Conservation (phyloP, 1,140 invertebrate species). For the Apocrypta bakeri region DNA sequence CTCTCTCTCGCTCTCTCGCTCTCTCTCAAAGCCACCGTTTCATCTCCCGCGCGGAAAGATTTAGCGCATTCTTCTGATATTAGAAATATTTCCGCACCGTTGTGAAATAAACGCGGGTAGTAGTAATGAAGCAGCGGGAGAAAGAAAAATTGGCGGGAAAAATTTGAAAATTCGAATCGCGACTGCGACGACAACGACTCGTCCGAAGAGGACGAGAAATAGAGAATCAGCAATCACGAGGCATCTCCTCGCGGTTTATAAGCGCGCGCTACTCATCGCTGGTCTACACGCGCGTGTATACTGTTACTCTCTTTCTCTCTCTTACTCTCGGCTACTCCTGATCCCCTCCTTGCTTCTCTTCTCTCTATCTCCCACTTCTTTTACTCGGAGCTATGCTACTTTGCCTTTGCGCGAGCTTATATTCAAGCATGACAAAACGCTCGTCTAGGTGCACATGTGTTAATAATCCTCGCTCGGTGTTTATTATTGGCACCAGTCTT, state of each 20-base stretch:
- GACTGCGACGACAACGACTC: no score
- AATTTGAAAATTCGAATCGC: neutral
- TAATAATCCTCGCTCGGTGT: neutral
- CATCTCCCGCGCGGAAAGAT: no score
- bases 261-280: neutral
- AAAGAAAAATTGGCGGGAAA: no score
- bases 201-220: neutral
- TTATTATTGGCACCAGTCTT: neutral
- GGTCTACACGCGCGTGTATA: neutral
- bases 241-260: slow-evolving; percentile 1
- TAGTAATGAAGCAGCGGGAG: no score
- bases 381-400: neutral
- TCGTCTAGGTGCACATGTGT: no score
- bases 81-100: no score
- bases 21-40: no score
- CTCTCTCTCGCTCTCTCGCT: no score
- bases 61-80: no score
- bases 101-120: no score
- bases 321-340: neutral
- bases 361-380: neutral
- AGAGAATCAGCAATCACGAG: neutral
- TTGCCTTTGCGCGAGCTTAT: neutral
- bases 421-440: no score
- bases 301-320: neutral
- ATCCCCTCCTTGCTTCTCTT: neutral